Percentiles rank a stretch among this genome's conserved stretches.
These are phyloP conservation scores for Drosophila mojavensis DNA, from an alignment of 1,140 invertebrate species.

Conservation along the genomic window DNA sequence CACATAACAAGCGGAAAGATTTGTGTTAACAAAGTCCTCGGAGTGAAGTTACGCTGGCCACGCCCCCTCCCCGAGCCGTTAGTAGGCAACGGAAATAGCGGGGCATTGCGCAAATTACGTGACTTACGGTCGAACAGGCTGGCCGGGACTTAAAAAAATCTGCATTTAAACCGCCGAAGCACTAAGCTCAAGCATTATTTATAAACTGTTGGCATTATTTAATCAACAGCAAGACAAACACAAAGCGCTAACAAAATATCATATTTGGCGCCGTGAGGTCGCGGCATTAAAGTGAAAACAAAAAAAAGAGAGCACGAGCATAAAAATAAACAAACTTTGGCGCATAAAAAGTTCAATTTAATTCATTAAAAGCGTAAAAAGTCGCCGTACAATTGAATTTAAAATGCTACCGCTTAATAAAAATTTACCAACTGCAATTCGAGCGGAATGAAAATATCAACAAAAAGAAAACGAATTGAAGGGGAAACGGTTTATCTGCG, in stretches of 20 bases:
- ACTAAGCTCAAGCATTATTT: slow-evolving; percentile 68
- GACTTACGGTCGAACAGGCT: slow-evolving; percentile 45
- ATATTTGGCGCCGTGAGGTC: slow-evolving; percentile 72
- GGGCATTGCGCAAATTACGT: slow-evolving; percentile 76
- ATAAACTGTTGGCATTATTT: slow-evolving; percentile 70
- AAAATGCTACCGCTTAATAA: slow-evolving; percentile 78
- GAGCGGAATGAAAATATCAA: slow-evolving; percentile 4
- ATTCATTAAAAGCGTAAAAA: slow-evolving; percentile 78
- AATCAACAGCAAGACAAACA: slow-evolving; percentile 53
- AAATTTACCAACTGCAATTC: slow-evolving; percentile 58
- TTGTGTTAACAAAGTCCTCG: slow-evolving; percentile 72
- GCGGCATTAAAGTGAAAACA: slow-evolving; percentile 54
- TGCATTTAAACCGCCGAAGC: slow-evolving; percentile 63
- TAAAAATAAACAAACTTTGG: slow-evolving; percentile 57
- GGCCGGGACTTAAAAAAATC: slow-evolving; percentile 48
- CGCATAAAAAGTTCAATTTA: slow-evolving; percentile 81
- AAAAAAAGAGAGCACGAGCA: not conserved
- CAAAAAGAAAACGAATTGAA: not conserved
- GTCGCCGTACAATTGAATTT: slow-evolving; percentile 75
- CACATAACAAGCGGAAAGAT: slow-evolving; percentile 80
- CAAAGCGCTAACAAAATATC: slow-evolving; percentile 35
- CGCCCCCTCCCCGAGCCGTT: slow-evolving; percentile 13
- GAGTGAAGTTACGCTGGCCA: slow-evolving; percentile 20
- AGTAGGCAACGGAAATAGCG: slow-evolving; percentile 73
- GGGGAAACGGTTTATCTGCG: not conserved